A percentile compares a stretch with the other conserved stretches of the same genome.
Conservation (phyloP, 2,797 vertebrate genomes). For the Botia almorhae region DNA sequence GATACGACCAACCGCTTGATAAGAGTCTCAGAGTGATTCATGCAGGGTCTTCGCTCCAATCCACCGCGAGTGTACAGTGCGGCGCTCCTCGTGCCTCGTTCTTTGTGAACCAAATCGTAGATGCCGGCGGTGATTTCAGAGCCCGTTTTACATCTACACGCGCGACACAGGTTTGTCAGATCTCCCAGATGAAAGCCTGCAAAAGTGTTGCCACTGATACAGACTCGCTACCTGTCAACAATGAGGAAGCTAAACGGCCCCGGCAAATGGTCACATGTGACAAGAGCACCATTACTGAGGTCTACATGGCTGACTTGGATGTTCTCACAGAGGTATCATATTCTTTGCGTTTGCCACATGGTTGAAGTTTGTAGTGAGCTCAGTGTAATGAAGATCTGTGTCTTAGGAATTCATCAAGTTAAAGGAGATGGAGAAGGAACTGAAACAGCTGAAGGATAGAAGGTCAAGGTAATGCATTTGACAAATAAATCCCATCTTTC, state of each 20-base stretch:
- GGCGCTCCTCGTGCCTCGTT: not conserved
- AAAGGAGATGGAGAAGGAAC: constrained; percentile 50
- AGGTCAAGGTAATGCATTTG: constrained; percentile 60
- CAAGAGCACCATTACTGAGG: constrained; percentile 65
- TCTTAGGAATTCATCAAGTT: constrained; percentile 72
- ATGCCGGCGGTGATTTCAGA: constrained; percentile 46
- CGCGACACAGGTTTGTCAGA: constrained; percentile 36
- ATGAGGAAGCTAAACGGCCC: constrained; percentile 64
- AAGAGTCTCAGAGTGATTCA: constrained; percentile 52
- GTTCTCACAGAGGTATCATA: constrained; percentile 65
- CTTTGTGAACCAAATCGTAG: constrained; percentile 43
- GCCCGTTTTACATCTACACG: constrained; percentile 36
- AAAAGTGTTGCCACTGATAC: constrained; percentile 39
- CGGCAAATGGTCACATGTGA: constrained; percentile 59
- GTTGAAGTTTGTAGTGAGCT: not conserved
- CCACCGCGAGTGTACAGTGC: not conserved
- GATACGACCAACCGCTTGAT: constrained; percentile 3
- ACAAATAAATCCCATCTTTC: not conserved
- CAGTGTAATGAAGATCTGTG: not conserved
- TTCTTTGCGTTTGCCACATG: not conserved
- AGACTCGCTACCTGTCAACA: constrained; percentile 28
- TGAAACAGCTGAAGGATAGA: constrained; percentile 50
- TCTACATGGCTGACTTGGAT: constrained; percentile 75
- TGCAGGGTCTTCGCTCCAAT: constrained; percentile 49
- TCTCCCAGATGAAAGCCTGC: constrained; percentile 20